Percentiles rank a stretch among this genome's conserved stretches.
Conservation (phyloP, 2,888 invertebrate genomes). For the Itoplectis maculator region DNA sequence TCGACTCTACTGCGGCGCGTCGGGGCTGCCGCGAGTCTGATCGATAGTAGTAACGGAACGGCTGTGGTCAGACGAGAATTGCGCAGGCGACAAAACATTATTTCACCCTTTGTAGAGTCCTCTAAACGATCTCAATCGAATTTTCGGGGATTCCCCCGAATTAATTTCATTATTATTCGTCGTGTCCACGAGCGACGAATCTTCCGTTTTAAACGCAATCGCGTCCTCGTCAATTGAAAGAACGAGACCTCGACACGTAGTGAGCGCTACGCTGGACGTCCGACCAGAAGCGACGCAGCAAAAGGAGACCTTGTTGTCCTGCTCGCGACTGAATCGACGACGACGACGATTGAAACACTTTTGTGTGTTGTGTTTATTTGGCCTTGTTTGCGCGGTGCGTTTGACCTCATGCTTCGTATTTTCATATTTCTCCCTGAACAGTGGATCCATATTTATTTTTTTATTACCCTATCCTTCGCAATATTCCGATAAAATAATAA, state of each 20-base stretch:
- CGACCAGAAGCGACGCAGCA: constrained; percentile 25
- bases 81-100: background rate
- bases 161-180: background rate
- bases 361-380: constrained; percentile 44
- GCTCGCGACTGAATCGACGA: constrained; percentile 30
- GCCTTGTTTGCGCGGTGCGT: constrained; percentile 26
- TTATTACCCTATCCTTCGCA: background rate
- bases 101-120: constrained; percentile 19
- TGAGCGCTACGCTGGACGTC: too few relatives aligned
- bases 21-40: background rate
- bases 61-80: constrained; percentile 61
- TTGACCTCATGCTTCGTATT: constrained; percentile 3
- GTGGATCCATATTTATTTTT: background rate
- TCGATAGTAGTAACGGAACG: constrained; percentile 64
- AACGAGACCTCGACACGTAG: constrained; percentile 50
- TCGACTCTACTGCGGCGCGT: background rate
- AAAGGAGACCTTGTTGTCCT: constrained; percentile 44
- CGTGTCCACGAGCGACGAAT: background rate
- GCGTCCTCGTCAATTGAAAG: constrained; percentile 51
- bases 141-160: too few relatives aligned
- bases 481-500: too few relatives aligned
- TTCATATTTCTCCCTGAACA: constrained; percentile 1
- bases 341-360: constrained; percentile 47
- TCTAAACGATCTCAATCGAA: constrained; percentile 5
- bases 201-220: constrained; percentile 45